A percentile compares a stretch with the other conserved stretches of the same genome.
phyloP scores from a whole-genome alignment of 2,797 vertebrate species.

The Cichlasoma orientale region DNA sequence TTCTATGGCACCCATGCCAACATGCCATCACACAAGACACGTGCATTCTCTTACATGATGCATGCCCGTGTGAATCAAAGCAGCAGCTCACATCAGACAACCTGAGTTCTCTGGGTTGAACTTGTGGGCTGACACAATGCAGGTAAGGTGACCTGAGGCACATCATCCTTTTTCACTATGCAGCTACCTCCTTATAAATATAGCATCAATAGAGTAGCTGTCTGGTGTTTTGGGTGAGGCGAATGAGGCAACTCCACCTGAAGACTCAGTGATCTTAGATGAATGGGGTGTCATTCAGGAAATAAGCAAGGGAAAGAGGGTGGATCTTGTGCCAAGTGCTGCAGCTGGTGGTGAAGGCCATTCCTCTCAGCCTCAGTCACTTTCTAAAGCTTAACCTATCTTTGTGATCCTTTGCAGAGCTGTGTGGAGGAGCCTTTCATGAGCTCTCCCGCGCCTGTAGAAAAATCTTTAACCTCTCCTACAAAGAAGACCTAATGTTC shows the following conservation, averaged over 20 bases:
- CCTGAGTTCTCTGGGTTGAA: constrained; percentile 36
- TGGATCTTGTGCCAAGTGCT: constrained; percentile 58
- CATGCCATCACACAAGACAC: constrained; percentile 9
- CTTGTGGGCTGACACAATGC: constrained; percentile 45
- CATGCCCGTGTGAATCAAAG: constrained; percentile 29
- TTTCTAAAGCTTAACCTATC: constrained; percentile 58
- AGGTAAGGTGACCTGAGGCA: constrained; percentile 54
- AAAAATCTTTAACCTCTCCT: constrained; percentile 33
- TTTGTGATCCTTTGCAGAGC: constrained; percentile 29
- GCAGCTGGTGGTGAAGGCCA: constrained; percentile 58
- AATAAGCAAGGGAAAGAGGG: constrained; percentile 57
- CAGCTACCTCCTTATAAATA: constrained; percentile 74
- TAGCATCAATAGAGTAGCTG: constrained; percentile 73
- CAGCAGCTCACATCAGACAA: constrained; percentile 48
- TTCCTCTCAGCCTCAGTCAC: constrained; percentile 51
- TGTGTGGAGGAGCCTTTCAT: constrained; percentile 43
- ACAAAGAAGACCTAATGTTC: constrained; percentile 23
- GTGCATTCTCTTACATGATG: constrained; percentile 6
- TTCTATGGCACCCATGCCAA: not conserved
- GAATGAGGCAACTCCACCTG: constrained; percentile 70
- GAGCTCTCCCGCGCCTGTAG: constrained; percentile 18
- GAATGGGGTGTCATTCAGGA: constrained; percentile 70
- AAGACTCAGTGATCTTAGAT: constrained; percentile 71
- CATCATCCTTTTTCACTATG: constrained; percentile 58
- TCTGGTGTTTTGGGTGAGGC: constrained; percentile 66